phyloP scores from a whole-genome alignment of 1,140 invertebrate genomes.

The Stenopsyche tienmushanensis region DNA sequence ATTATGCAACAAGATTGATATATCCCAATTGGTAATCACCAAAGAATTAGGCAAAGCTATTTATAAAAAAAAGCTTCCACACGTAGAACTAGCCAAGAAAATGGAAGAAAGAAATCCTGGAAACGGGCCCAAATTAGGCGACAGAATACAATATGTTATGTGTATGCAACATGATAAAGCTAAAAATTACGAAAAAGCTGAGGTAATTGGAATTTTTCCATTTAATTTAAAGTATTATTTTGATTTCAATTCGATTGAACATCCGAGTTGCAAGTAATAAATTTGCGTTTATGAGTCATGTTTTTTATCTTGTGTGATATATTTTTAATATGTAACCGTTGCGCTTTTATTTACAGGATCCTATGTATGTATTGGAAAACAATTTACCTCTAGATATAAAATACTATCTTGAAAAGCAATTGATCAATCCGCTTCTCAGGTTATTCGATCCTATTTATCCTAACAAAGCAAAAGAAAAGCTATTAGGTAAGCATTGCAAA shows the following conservation, averaged over 20 bases:
- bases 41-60: constrained; percentile 98
- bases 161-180: constrained; percentile 88
- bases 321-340: no score
- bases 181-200: constrained; percentile 87
- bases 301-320: no score
- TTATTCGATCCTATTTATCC: constrained; percentile 99
- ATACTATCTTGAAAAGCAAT: constrained; percentile 99
- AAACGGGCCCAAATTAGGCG: constrained; percentile 96
- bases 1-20: constrained; percentile 95
- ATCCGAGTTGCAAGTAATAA: no score
- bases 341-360: constrained; percentile 72
- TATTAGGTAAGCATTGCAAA: constrained; percentile 69
- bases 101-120: constrained; percentile 98
- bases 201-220: constrained; percentile 48
- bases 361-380: constrained; percentile 97
- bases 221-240: no score
- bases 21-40: constrained; percentile 95
- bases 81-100: constrained; percentile 95
- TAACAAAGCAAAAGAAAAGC: constrained; percentile 88
- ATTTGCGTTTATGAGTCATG: no score
- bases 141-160: constrained; percentile 97
- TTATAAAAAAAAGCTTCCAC: constrained; percentile 96
- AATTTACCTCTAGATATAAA: constrained; percentile 96
- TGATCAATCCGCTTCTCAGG: constrained; percentile 93
- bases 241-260: no score